These are phyloP conservation scores for Mactra quadrangularis DNA, from an alignment of 1,140 invertebrate genomes.

Conservation along the genomic window DNA sequence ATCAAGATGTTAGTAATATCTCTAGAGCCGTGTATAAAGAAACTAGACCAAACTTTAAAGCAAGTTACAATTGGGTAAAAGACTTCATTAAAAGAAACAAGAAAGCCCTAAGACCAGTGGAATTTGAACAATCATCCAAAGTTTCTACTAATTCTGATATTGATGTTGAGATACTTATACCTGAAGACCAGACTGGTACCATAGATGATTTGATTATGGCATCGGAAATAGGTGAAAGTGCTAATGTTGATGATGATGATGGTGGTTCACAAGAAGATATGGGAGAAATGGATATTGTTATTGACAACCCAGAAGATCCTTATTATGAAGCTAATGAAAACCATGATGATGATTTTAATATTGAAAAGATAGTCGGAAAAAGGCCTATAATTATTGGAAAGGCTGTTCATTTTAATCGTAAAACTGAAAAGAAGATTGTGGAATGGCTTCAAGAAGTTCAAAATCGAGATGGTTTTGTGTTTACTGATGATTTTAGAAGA, in stretches of 20 bases:
- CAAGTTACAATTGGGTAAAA: slow-evolving; percentile 56
- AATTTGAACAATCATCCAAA: slow-evolving; percentile 32
- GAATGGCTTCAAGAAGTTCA: slow-evolving; percentile 52
- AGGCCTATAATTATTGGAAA: slow-evolving; percentile 56
- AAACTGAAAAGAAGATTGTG: slow-evolving; percentile 55
- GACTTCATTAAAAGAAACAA: slow-evolving; percentile 52
- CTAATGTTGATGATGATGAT: not conserved
- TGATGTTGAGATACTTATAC: slow-evolving; percentile 32
- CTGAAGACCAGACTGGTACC: slow-evolving; percentile 38
- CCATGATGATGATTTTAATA: not conserved
- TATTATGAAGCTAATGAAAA: slow-evolving; percentile 36
- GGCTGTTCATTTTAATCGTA: slow-evolving; percentile 43
- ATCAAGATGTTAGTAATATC: slow-evolving; percentile 53
- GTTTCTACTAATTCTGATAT: slow-evolving; percentile 16
- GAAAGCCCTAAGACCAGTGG: slow-evolving; percentile 47
- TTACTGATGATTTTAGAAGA: slow-evolving; percentile 56
- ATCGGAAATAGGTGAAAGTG: too few relatives aligned
- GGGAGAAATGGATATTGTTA: slow-evolving; percentile 44
- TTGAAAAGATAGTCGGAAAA: slow-evolving; percentile 20
- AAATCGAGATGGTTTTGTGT: slow-evolving; percentile 50
- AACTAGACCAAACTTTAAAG: slow-evolving; percentile 54
- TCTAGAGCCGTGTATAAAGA: slow-evolving; percentile 57
- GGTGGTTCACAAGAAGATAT: not conserved
- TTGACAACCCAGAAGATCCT: slow-evolving; percentile 55
- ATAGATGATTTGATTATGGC: not conserved